phyloP scores from a whole-genome alignment of 2,113 vertebrate genomes.

The Trichomycterus rosablanca region DNA sequence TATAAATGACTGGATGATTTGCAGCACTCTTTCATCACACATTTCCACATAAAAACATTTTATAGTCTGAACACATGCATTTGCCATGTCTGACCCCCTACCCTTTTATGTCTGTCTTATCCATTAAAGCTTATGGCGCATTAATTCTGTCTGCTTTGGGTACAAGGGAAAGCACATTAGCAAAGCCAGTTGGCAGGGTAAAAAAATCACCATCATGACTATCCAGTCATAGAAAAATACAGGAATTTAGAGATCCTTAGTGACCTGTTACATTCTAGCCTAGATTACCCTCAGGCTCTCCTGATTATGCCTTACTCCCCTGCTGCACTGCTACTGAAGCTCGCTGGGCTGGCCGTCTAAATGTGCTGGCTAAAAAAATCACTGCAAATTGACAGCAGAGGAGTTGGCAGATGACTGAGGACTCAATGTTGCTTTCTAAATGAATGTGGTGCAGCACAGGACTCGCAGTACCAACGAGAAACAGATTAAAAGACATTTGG shows the following conservation, averaged over 20 bases:
- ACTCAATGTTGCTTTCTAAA: slow-evolving; percentile 20
- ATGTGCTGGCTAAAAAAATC: slow-evolving; percentile 14
- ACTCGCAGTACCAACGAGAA: slow-evolving; percentile 1
- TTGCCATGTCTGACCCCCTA: not conserved
- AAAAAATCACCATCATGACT: slow-evolving; percentile 10
- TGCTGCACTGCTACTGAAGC: slow-evolving; percentile 9
- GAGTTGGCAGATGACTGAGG: slow-evolving; percentile 10
- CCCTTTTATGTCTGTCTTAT: not conserved
- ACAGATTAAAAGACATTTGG: slow-evolving; percentile 7
- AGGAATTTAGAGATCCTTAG: not conserved
- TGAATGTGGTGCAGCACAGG: slow-evolving; percentile 6
- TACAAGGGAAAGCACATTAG: slow-evolving; percentile 17
- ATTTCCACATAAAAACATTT: too few relatives aligned
- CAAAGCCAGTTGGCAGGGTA: not conserved
- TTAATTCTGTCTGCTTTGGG: slow-evolving; percentile 3
- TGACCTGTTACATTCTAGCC: slow-evolving; percentile 16
- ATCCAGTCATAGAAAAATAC: slow-evolving; percentile 2
- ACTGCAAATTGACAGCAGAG: slow-evolving; percentile 18
- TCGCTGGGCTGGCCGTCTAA: slow-evolving; percentile 2
- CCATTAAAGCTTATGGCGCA: slow-evolving; percentile 1
- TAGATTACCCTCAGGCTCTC: slow-evolving; percentile 11
- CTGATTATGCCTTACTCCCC: slow-evolving; percentile 26
- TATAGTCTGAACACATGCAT: not conserved
- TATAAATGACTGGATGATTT: too few relatives aligned
- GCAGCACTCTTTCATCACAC: too few relatives aligned